These are phyloP conservation scores for Drosophila dives DNA, from an alignment of 2,888 invertebrate genomes.

Conservation along the genomic window DNA sequence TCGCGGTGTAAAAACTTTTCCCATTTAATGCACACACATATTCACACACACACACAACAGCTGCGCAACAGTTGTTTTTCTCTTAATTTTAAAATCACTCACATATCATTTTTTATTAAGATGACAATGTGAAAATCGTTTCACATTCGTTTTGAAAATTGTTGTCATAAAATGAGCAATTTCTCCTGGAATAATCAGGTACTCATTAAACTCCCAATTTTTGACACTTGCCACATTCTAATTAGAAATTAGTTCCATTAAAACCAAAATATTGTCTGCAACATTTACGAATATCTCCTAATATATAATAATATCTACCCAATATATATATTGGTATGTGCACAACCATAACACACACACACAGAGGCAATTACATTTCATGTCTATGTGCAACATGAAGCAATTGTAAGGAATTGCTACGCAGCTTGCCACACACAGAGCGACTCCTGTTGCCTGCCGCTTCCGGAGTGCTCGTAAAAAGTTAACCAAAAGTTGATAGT, in stretches of 20 bases:
- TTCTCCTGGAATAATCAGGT: neutral
- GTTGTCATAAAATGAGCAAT: neutral
- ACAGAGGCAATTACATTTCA: neutral
- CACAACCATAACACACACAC: neutral
- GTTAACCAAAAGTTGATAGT: slow-evolving; percentile 47
- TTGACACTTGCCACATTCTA: neutral
- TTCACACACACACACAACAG: slow-evolving; percentile 33
- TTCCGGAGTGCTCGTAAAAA: slow-evolving; percentile 44
- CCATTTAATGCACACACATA: slow-evolving; percentile 56
- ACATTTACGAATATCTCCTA: no score
- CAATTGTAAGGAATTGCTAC: slow-evolving; percentile 5
- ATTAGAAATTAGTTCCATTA: neutral
- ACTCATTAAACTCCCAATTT: neutral
- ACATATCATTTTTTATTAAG: neutral
- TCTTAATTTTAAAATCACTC: neutral
- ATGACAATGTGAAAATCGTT: neutral
- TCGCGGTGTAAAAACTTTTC: slow-evolving; percentile 64
- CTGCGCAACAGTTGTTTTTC: slow-evolving; percentile 4
- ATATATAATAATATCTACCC: no score
- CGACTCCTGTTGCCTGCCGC: neutral
- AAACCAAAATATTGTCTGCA: neutral
- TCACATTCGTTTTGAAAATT: neutral
- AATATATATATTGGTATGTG: neutral
- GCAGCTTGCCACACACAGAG: slow-evolving; percentile 14
- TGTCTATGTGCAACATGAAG: slow-evolving; percentile 6